Base-by-base conservation (phyloP, 2,113 vertebrate genomes). In the Trichomycterus rosablanca region DNA sequence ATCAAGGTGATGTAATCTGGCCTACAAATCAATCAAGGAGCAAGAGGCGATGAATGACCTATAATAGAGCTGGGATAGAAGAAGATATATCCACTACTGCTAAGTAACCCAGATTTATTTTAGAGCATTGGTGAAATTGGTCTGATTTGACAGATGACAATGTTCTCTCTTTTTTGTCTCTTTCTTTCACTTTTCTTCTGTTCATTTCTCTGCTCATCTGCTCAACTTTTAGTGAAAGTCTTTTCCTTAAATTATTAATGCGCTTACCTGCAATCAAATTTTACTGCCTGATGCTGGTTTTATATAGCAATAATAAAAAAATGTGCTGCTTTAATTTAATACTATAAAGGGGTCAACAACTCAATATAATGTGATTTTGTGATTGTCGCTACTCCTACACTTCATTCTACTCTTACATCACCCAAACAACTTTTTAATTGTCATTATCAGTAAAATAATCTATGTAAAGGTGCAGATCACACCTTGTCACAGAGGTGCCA, bases 231-330 rank as follows among this genome's bases (percentile, higher is more conserved):
- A 78, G 59, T 67, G 62, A 80, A 70, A 79, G 75, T 79, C 67
- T 43, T n/a, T 66, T 62, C 75, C 72, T 83, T 73, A 74, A 86
- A 86, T 87, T 83, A 86, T 86, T 84, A 80, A 85, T 83, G 73
- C 61, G 37, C 37, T 55, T 69, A 65, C 61, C 78, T 69, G 63
- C 78, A 66, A 80, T 81, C 70, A 43, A 80, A 83, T 81, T 85
- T 80, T 81, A 79, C 63, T 54, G 54, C 70, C 73, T 85, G 80
- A 85, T 80, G 83, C 77, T 81, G 74, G 82, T 83, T n/a, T n/a
- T n/a, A n/a, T n/a, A n/a, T n/a, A n/a, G n/a, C n/a, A n/a, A n/a
- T n/a, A n/a, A n/a, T n/a, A n/a, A n/a, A n/a, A 7, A 30, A 67
- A 63, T 35, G 59, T 70, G n/a, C n/a, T 68, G 51, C 77, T 75